phyloP scores from a whole-genome alignment of 1,140 invertebrate species.

The Proales similis region DNA sequence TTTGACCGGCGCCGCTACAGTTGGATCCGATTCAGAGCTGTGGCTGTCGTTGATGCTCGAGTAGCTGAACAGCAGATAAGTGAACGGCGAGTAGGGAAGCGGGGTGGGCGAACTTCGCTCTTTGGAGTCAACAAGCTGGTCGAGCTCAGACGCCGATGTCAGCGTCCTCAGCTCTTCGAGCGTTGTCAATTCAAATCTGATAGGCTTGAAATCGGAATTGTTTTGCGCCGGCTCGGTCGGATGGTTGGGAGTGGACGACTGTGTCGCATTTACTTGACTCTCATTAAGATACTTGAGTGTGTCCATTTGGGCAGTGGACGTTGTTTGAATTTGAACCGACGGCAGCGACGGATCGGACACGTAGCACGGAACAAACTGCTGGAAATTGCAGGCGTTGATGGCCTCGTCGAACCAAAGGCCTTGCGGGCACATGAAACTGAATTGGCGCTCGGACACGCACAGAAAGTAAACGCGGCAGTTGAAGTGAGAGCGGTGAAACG shows the following conservation, averaged over 20 bases:
- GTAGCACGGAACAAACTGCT: conserved; percentile 8
- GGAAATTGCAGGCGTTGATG: conserved; percentile 19
- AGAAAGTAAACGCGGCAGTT: conserved; percentile 27
- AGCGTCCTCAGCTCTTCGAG: no score
- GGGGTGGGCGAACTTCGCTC: background rate
- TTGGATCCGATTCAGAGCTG: background rate
- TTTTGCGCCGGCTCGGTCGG: background rate
- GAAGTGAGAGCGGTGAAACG: conserved; percentile 3
- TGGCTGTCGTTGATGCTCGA: background rate
- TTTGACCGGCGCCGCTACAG: background rate
- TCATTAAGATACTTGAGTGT: background rate
- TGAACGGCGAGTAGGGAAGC: no score
- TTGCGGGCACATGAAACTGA: conserved; percentile 21
- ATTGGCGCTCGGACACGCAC: conserved; percentile 29
- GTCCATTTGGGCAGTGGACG: background rate
- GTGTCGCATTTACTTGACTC: conserved; percentile 3
- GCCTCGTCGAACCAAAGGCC: conserved; percentile 21
- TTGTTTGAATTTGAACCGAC: background rate
- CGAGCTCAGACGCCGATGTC: no score
- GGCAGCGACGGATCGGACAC: no score
- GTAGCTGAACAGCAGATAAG: no score
- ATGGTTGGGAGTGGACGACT: background rate
- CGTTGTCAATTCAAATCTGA: background rate
- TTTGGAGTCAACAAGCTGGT: background rate
- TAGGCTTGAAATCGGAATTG: background rate